These are phyloP conservation scores for Seriola aureovittata DNA, from an alignment of 2,113 vertebrate genomes.

Conservation along the genomic window DNA sequence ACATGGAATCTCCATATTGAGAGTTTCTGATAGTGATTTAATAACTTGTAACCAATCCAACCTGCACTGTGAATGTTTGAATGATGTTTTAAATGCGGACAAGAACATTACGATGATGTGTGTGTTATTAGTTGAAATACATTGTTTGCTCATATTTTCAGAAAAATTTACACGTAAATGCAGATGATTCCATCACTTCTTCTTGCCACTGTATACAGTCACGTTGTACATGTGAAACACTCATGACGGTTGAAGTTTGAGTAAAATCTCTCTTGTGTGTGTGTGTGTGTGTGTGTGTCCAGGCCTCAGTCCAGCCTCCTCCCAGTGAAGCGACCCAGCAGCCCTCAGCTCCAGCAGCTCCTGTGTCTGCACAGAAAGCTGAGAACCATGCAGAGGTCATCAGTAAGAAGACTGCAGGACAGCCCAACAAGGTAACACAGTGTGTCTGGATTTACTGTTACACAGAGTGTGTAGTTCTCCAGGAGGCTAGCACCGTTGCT, in stretches of 20 bases:
- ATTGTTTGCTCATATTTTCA: background rate
- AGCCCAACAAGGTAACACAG: slow-evolving; percentile 20
- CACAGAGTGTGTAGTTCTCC: too few relatives aligned
- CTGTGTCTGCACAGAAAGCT: fast-evolving
- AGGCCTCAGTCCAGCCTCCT: background rate
- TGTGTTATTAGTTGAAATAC: background rate
- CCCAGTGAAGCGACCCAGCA: background rate
- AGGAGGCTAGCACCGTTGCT: too few relatives aligned
- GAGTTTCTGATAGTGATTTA: too few relatives aligned
- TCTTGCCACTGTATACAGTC: too few relatives aligned
- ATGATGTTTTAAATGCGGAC: background rate
- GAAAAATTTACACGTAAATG: background rate
- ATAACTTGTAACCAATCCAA: too few relatives aligned
- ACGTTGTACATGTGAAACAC: background rate
- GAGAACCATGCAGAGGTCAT: background rate
- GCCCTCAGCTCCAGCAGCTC: background rate
- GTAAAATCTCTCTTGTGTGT: background rate
- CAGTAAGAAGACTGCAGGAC: background rate
- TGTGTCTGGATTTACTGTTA: too few relatives aligned
- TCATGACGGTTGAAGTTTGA: too few relatives aligned
- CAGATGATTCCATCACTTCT: background rate
- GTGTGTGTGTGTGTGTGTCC: background rate
- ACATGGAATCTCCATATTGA: too few relatives aligned
- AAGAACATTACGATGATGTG: background rate
- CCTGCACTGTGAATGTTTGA: background rate